Evolutionary conservation across 2,113 vertebrate species (phyloP).

Genomic region (Phoxinus phoxinus): DNA sequence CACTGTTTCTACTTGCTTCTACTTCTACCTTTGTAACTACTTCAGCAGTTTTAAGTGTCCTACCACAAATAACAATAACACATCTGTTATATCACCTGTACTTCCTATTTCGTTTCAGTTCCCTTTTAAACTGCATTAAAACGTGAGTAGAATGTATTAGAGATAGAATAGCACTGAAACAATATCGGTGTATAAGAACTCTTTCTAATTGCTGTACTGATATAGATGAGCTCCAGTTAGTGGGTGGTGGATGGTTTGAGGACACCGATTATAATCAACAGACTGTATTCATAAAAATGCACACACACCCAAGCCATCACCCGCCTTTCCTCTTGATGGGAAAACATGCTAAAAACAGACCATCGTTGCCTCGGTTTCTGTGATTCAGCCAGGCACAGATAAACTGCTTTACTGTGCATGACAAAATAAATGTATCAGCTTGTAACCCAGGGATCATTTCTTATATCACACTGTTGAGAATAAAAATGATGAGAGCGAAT

Average conservation of each 20-base stretch:
- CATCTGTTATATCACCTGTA: too few relatives aligned
- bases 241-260: constrained; percentile 17
- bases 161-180: too few relatives aligned
- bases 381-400: constrained; percentile 10
- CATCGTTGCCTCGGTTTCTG: constrained; percentile 31
- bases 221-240: constrained; percentile 7
- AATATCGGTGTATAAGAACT: neutral
- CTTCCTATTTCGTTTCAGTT: too few relatives aligned
- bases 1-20: too few relatives aligned
- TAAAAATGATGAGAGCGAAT: neutral
- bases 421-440: constrained; percentile 22
- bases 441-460: neutral
- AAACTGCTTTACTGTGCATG: constrained; percentile 32
- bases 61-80: too few relatives aligned
- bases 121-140: too few relatives aligned
- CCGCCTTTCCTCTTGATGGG: constrained; percentile 52
- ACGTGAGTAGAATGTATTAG: too few relatives aligned
- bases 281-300: constrained; percentile 33
- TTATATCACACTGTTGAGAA: neutral
- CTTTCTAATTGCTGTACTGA: neutral
- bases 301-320: constrained; percentile 47
- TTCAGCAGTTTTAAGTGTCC: too few relatives aligned
- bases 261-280: constrained; percentile 43
- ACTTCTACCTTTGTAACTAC: too few relatives aligned
- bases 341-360: constrained; percentile 56